Percentiles rank a stretch among this genome's conserved stretches.
Conservation (phyloP, 2,797 vertebrate genomes). For the Simalia tracyae region DNA sequence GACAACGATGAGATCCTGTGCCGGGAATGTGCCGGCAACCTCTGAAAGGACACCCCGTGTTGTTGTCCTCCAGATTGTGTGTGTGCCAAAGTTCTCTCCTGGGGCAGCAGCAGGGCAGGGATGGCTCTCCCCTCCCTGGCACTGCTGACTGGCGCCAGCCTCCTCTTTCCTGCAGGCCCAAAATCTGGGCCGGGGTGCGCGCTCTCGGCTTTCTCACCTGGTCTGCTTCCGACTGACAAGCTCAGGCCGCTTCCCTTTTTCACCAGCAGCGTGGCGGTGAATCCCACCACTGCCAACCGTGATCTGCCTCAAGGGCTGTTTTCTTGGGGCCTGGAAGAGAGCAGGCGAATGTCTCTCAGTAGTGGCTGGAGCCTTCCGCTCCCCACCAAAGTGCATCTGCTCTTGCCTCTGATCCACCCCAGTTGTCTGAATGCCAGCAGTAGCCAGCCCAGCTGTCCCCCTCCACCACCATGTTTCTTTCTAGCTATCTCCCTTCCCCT, state of each 20-base stretch:
- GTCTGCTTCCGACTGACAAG: background rate
- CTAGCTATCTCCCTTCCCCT: background rate
- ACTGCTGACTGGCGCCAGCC: background rate
- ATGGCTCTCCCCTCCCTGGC: background rate
- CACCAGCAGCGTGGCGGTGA: background rate
- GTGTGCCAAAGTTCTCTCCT: conserved; percentile 36
- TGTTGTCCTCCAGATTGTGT: conserved; percentile 32
- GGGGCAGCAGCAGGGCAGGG: conserved; percentile 25
- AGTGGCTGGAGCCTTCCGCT: background rate
- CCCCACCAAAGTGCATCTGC: background rate
- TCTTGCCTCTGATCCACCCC: background rate
- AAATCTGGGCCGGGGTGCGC: background rate
- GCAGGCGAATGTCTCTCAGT: background rate
- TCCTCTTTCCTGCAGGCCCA: background rate
- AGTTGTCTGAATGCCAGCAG: background rate
- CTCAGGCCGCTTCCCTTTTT: background rate
- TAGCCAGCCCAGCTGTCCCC: background rate
- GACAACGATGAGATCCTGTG: conserved; percentile 76
- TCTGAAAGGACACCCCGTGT: conserved; percentile 71
- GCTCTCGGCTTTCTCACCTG: background rate
- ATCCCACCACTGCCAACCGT: background rate
- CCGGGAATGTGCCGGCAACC: conserved; percentile 79
- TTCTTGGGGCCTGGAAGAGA: background rate
- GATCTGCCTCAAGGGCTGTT: background rate
- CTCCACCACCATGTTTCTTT: background rate